Evolutionary conservation across 2,888 invertebrate species (phyloP).

Genomic region (Agrochola litura): DNA sequence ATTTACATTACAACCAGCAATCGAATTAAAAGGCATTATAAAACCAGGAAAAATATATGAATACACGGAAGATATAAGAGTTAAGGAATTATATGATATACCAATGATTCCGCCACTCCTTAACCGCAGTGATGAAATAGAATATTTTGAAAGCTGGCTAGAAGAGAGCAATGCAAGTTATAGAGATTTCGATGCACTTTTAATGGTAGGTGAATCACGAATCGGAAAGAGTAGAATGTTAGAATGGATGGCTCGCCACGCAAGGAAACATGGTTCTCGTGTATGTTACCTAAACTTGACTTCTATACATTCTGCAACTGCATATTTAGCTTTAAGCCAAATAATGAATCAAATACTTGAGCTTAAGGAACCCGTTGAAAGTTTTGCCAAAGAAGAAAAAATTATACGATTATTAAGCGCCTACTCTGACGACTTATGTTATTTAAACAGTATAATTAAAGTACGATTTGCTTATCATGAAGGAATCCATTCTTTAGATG

Average conservation of each 20-base stretch:
- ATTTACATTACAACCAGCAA: conserved; percentile 89
- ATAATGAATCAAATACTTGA: conserved; percentile 83
- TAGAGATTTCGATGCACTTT: conserved; percentile 88
- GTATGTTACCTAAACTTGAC: conserved; percentile 78
- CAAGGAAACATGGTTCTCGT: conserved; percentile 74
- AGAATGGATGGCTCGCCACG: conserved; percentile 85
- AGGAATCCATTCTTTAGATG: conserved; percentile 79
- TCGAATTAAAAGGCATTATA: conserved; percentile 87
- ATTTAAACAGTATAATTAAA: conserved; percentile 88
- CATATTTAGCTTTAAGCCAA: conserved; percentile 84
- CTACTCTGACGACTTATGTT: conserved; percentile 87
- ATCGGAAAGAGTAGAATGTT: conserved; percentile 91
- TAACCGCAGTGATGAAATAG: conserved; percentile 86
- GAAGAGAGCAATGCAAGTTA: conserved; percentile 69
- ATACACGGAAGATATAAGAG: conserved; percentile 88
- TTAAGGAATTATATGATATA: conserved; percentile 83
- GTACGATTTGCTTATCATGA: conserved; percentile 88
- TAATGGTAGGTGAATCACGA: conserved; percentile 89
- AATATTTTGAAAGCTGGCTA: conserved; percentile 83
- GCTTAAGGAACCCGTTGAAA: conserved; percentile 79
- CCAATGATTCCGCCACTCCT: conserved; percentile 87
- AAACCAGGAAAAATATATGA: conserved; percentile 90
- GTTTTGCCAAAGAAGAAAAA: conserved; percentile 86
- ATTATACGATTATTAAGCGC: conserved; percentile 77
- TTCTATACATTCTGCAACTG: conserved; percentile 85